phyloP scores from a whole-genome alignment of 2,113 vertebrate species.

The Pogonocichla stellata region DNA sequence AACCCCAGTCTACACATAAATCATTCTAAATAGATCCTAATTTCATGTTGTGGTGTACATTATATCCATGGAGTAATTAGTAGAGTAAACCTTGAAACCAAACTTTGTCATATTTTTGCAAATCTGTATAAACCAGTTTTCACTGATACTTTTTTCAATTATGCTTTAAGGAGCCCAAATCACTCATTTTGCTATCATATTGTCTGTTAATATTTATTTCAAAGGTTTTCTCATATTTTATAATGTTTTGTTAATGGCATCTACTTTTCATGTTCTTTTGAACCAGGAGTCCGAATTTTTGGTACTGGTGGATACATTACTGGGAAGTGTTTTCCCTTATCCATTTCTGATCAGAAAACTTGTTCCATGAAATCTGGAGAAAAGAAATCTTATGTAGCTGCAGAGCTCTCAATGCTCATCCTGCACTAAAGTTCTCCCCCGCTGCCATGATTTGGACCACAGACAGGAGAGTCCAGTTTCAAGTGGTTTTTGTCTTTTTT shows the following conservation, averaged over 20 bases:
- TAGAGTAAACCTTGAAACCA: background rate
- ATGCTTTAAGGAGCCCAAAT: background rate
- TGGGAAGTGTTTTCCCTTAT: background rate
- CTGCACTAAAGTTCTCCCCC: rapidly evolving
- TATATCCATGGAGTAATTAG: background rate
- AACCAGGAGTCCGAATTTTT: background rate
- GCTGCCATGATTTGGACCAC: background rate
- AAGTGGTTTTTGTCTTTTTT: background rate
- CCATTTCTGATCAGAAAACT: background rate
- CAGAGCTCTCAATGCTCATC: background rate
- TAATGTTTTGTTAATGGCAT: background rate
- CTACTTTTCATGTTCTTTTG: background rate
- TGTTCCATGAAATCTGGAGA: background rate
- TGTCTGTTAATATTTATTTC: background rate
- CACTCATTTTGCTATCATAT: background rate
- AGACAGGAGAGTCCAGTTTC: background rate
- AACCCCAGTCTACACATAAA: background rate
- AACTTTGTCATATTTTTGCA: background rate
- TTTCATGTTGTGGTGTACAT: background rate
- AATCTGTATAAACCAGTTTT: background rate
- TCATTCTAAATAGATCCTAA: background rate
- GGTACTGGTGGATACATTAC: background rate
- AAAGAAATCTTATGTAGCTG: background rate
- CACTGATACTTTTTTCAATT: rapidly evolving
- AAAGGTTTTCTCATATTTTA: background rate